Evolutionary conservation across 1,140 invertebrate genomes (phyloP).

Genomic region (Xylocopa sonorina): DNA sequence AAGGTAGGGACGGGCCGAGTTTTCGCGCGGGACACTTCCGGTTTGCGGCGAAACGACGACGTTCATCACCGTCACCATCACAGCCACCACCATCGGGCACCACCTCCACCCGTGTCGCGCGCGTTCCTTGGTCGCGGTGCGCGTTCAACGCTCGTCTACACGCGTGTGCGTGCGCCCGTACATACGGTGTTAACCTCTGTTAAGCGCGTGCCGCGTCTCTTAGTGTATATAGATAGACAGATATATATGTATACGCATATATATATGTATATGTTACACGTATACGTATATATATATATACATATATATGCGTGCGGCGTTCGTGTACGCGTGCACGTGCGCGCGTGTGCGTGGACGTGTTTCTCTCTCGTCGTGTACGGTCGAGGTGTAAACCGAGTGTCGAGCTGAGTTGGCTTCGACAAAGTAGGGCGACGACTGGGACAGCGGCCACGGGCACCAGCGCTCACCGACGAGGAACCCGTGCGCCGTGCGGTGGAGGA

Average conservation of each 20-base stretch:
- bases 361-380: constrained; percentile 59
- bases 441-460: constrained; percentile 77
- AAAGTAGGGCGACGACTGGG: constrained; percentile 83
- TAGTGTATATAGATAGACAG: too few species aligned
- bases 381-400: constrained; percentile 71
- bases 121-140: constrained; percentile 21
- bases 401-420: constrained; percentile 79
- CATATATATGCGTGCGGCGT: not conserved
- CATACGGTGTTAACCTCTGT: not conserved
- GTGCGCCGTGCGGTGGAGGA: constrained; percentile 70
- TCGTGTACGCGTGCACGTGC: constrained; percentile 30
- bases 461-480: constrained; percentile 75
- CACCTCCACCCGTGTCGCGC: constrained; percentile 28
- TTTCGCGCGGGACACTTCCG: constrained; percentile 50
- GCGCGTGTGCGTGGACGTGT: constrained; percentile 49
- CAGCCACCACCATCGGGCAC: constrained; percentile 28
- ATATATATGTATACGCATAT: not conserved
- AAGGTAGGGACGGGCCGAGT: not conserved
- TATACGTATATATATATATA: not conserved
- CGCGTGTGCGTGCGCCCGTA: constrained; percentile 8
- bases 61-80: constrained; percentile 36
- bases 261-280: not conserved
- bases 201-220: not conserved
- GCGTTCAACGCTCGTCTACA: not conserved
- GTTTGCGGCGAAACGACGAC: constrained; percentile 23